A percentile compares a stretch with the other conserved stretches of the same genome.
These are phyloP conservation scores for Chlorops oryzae DNA, from an alignment of 1,140 invertebrate species.

Conservation along the genomic window DNA sequence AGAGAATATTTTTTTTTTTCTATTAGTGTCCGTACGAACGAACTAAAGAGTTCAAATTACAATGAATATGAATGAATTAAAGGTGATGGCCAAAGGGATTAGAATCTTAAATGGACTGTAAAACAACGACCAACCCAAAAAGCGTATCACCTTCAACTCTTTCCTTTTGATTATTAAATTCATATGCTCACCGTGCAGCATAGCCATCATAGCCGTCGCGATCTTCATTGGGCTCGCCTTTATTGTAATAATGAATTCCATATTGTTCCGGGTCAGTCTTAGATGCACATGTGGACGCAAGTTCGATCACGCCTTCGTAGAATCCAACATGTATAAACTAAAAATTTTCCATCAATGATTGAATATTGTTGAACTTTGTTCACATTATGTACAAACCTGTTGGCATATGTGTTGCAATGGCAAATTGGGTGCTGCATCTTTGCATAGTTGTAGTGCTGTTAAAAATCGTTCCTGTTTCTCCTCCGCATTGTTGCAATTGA, in stretches of 20 bases:
- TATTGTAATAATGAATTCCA: constrained; percentile 83
- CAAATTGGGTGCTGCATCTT: constrained; percentile 50
- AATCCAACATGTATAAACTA: constrained; percentile 55
- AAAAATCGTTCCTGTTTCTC: constrained; percentile 69
- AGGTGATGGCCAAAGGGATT: too few relatives aligned
- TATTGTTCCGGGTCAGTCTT: constrained; percentile 84
- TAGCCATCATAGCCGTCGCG: constrained; percentile 67
- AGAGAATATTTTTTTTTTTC: too few relatives aligned
- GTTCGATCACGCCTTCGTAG: constrained; percentile 82
- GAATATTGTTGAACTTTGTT: neutral
- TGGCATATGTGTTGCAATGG: constrained; percentile 44
- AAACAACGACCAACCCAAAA: too few relatives aligned
- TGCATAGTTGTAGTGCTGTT: constrained; percentile 78
- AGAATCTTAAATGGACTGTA: too few relatives aligned
- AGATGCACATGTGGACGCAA: constrained; percentile 75
- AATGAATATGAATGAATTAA: too few relatives aligned
- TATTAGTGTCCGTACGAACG: too few relatives aligned
- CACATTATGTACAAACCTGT: constrained; percentile 14
- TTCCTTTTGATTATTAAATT: neutral
- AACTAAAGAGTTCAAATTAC: too few relatives aligned
- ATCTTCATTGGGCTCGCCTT: constrained; percentile 74
- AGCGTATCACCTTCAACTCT: too few relatives aligned
- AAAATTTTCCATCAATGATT: neutral
- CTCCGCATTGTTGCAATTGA: constrained; percentile 58
- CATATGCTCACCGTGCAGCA: constrained; percentile 26